phyloP scores from a whole-genome alignment of 2,113 vertebrate species.

The Okapia johnstoni region DNA sequence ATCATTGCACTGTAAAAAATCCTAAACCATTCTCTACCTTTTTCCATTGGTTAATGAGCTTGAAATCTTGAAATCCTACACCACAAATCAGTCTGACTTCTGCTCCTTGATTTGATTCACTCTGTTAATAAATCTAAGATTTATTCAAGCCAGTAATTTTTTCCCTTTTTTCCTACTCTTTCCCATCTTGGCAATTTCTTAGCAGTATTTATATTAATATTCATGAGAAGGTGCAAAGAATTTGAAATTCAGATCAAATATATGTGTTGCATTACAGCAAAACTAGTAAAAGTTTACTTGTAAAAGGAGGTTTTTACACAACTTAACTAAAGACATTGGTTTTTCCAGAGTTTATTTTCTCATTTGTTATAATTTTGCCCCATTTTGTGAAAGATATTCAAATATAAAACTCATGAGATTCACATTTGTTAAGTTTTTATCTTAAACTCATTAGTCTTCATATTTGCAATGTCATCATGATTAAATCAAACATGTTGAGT shows the following conservation, averaged over 20 bases:
- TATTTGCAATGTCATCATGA: not conserved
- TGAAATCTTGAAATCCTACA: not conserved
- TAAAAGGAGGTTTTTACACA: not conserved
- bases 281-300: not conserved
- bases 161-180: not conserved
- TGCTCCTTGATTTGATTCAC: not conserved
- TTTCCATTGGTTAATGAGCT: not conserved
- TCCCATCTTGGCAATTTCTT: not conserved
- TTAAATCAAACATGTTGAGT: not conserved
- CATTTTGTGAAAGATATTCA: not conserved
- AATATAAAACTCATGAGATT: not conserved
- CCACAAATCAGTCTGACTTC: not conserved
- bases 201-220: conserved; percentile 14
- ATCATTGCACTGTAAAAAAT: not conserved
- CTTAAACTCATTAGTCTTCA: not conserved
- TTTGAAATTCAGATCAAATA: conserved; percentile 18
- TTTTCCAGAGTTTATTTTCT: not conserved
- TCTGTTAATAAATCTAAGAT: not conserved
- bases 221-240: not conserved
- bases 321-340: not conserved
- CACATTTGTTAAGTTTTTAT: not conserved
- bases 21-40: not conserved
- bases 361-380: not conserved
- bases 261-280: not conserved
- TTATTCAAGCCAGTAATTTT: not conserved